phyloP scores from a whole-genome alignment of 2,113 vertebrate species.

The Shinisaurus crocodilurus region DNA sequence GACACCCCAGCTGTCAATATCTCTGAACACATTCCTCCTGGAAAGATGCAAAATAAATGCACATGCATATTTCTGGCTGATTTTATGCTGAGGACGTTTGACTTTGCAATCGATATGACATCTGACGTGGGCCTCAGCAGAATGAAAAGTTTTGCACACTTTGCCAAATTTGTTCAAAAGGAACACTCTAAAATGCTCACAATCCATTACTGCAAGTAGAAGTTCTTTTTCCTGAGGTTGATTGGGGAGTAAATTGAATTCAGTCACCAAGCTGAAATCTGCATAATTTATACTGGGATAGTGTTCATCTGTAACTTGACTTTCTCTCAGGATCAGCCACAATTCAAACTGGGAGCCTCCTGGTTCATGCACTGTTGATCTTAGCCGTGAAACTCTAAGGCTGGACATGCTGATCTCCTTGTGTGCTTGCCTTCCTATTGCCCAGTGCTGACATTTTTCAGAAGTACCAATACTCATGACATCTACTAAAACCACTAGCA shows the following conservation, averaged over 20 bases:
- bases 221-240: background rate
- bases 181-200: background rate
- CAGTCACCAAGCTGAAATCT: background rate
- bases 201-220: background rate
- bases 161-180: background rate
- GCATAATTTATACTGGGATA: background rate
- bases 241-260: background rate
- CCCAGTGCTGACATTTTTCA: background rate
- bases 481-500: background rate
- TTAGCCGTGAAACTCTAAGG: background rate
- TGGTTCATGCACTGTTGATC: background rate
- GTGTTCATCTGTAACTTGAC: background rate
- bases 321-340: background rate
- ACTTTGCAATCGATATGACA: slow-evolving; percentile 15
- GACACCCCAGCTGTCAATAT: background rate
- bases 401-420: background rate
- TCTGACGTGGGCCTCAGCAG: background rate
- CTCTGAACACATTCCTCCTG: background rate
- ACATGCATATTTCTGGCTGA: background rate
- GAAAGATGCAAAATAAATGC: slow-evolving; percentile 14
- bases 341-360: background rate
- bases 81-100: slow-evolving; percentile 6
- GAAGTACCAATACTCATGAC: background rate
- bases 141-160: background rate
- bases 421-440: background rate